Evolutionary conservation across 2,797 vertebrate genomes (phyloP), one percentile per base, ranked within the genome.

Genomic region (Xenops minutus): DNA sequence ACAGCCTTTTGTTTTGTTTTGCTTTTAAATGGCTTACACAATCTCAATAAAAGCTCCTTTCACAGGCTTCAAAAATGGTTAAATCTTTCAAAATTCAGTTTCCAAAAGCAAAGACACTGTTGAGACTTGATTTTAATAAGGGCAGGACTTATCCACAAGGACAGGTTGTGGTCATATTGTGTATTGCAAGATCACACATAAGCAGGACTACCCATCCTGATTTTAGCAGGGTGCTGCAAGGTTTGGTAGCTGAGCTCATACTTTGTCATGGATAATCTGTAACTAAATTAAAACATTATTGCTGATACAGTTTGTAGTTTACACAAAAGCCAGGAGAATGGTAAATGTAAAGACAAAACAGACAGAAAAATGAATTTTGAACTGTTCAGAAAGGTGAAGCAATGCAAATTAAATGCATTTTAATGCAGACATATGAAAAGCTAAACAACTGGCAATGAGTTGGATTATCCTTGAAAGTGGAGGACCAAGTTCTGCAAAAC

Each of bases 141-240:
- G 64, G 67, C 27, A 43, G 32, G 17, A 14, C 32, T 36, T 32
- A 39, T 2, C 54, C 17, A 16, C 19, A 73, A 73, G 30, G 18
- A 51, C 18, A 82, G 0, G 0, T 13, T 46, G 30, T 14, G 22
- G 4, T 7, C 7, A n/a, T 39, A 46, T 21, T 52, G 36, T 7
- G 30, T 32, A 67, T 44, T 8, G 6, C 23, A 68, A 68, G 24
- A 78, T 59, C 36, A 68, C 7, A 29, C 8, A 58, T 7, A 71
- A 44, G 23, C 26, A 79, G 36, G 41, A 74, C 26, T 41, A 52
- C 37, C 24, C 20, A n/a, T 11, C 34, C 76, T 85, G 54, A 41
- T 64, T 83, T 85, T 61, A 75, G 56, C 17, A 56, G 46, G 52
- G 44, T 67, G 23, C 27, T 71, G 26, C 37, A 68, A 92, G 34